Evolutionary conservation across 1,140 invertebrate species (phyloP).

Genomic region (Plectrocnemia conspersa): DNA sequence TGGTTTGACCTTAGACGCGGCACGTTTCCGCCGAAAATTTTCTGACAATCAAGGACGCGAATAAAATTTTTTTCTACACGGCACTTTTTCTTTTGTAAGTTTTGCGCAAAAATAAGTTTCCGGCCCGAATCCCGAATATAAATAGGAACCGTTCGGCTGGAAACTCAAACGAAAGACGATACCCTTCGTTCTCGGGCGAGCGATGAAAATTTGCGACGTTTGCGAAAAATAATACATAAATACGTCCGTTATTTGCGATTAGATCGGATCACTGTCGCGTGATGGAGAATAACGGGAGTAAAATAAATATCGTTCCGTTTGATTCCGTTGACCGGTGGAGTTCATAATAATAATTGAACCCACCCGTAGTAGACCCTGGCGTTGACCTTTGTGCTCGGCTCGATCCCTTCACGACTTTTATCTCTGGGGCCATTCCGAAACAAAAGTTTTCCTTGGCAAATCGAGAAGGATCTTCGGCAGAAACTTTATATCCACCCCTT

Average conservation of each 20-base stretch:
- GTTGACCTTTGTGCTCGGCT: too few relatives aligned
- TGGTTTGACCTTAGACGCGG: not conserved
- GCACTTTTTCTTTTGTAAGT: constrained; percentile 14
- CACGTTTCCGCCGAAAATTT: not conserved
- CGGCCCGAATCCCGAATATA: constrained; percentile 1
- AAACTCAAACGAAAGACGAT: constrained; percentile 20
- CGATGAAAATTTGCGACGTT: not conserved
- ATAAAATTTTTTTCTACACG: constrained; percentile 1
- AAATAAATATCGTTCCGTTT: not conserved
- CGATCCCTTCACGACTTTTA: too few relatives aligned
- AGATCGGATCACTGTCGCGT: not conserved
- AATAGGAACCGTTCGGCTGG: constrained; percentile 13
- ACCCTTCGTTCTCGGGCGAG: constrained; percentile 4
- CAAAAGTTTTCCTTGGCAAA: too few relatives aligned
- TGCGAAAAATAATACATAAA: not conserved
- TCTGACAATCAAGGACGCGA: not conserved
- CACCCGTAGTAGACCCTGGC: too few relatives aligned
- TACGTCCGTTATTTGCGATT: not conserved
- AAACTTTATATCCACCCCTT: too few relatives aligned
- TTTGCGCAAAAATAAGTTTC: constrained; percentile 15
- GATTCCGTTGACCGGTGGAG: too few relatives aligned
- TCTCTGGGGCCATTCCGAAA: too few relatives aligned
- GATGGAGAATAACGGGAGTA: not conserved
- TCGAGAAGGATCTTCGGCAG: too few relatives aligned
- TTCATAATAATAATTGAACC: too few relatives aligned